Base-by-base conservation (phyloP, 2,113 vertebrate species). In the Leptobrachium leishanense region DNA sequence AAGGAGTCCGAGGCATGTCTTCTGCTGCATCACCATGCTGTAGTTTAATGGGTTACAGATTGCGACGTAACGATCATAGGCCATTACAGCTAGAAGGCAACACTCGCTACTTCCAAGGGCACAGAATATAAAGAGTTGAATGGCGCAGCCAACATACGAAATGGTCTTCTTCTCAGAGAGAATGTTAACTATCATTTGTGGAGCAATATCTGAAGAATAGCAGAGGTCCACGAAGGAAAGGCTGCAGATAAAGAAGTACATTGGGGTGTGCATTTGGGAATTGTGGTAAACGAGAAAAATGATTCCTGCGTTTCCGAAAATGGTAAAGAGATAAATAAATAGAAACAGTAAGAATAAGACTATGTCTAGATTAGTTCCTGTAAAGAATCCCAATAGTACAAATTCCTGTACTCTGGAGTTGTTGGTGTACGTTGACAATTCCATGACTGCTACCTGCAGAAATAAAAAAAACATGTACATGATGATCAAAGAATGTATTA, bases 21-120 rank as follows among this genome's bases (percentile, higher is more conserved):
- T 84, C 2, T 55, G 44, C 43, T 83, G 71, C 82, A 85, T 86
- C 2, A 41, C 63, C 57, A 83, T 81, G 7, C 55, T 69, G 31
- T 87, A 90, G 42, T 84, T 82, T 68, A 88, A 46, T 0, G 86
- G 85, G 2, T 66, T 86, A 42, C 83, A 86, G 53, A 87, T 68
- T 7, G 88, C 88, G 43, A 87, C 83, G 10, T 83, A 83, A 39
- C 83, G 85, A 59, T 86, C 84, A 0, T 83, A 86, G 50, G 88
- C 88, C 88, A 86, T 86, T 67, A 84, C 75, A 0, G 83, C 83
- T 69, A 88, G 74, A 6, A 88, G 82, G 0, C 75, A 0, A 11
- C 78, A 81, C n/a, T 81, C 78, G 11, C 41, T 74, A 10, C 53
- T 65, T 2, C 63, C 78, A 0, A 59, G 10, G 55, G 13, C 10